A percentile compares a stretch with the other conserved stretches of the same genome.
phyloP scores from a whole-genome alignment of 2,888 invertebrate species.

The Athalia cordata region DNA sequence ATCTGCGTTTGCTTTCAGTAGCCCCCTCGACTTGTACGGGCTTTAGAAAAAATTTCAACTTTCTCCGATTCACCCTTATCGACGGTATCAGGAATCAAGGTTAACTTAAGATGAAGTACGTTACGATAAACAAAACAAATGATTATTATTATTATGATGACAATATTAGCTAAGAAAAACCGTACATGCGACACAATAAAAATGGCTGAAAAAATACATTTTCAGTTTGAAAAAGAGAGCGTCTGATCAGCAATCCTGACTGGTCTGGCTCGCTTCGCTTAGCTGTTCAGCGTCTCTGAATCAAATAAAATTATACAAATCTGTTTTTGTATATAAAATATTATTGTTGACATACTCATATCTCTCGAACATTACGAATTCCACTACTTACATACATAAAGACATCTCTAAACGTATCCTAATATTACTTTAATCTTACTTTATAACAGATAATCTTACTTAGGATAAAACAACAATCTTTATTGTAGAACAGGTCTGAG shows the following conservation, averaged over 20 bases:
- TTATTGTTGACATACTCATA: slow-evolving; percentile 19
- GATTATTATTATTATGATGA: too few species aligned
- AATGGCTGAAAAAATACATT: too few species aligned
- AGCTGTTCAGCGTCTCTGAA: not conserved
- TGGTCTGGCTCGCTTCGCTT: not conserved
- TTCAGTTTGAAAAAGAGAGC: not conserved
- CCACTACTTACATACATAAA: slow-evolving; percentile 1
- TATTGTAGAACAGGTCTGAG: slow-evolving; percentile 68
- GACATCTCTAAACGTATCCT: slow-evolving; percentile 1
- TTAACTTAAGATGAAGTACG: too few species aligned
- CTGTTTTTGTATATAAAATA: slow-evolving; percentile 38
- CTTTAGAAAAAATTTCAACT: too few species aligned
- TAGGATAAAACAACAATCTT: slow-evolving; percentile 51
- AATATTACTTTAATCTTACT: not conserved
- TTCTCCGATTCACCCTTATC: too few species aligned
- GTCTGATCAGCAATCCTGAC: not conserved
- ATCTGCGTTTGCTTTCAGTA: too few species aligned
- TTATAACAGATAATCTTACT: slow-evolving; percentile 50
- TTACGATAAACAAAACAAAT: too few species aligned
- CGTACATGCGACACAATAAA: too few species aligned
- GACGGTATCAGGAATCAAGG: too few species aligned
- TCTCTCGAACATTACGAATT: slow-evolving; percentile 10
- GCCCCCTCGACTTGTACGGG: too few species aligned
- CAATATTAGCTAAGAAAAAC: too few species aligned
- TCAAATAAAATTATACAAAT: slow-evolving; percentile 21